phyloP scores from a whole-genome alignment of 2,888 invertebrate genomes.

The Acrobasis suavella region DNA sequence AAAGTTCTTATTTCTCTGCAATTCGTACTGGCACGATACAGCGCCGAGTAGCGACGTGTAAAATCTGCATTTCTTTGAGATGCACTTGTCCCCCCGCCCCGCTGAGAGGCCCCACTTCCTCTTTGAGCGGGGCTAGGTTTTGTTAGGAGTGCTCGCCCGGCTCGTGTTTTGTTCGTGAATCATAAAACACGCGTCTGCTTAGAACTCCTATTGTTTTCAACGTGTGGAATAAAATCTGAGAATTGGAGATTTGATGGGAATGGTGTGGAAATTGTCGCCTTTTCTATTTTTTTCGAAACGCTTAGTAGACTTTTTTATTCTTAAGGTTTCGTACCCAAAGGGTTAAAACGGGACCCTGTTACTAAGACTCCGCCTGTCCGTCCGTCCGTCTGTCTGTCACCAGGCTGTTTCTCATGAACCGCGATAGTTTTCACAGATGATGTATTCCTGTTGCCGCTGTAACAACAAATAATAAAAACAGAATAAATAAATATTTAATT shows the following conservation, averaged over 20 bases:
- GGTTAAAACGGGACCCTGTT: too few relatives aligned
- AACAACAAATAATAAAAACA: too few relatives aligned
- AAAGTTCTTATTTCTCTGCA: conserved; percentile 34
- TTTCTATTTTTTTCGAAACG: neutral
- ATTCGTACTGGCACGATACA: conserved; percentile 64
- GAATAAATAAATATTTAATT: too few relatives aligned
- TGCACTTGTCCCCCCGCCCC: conserved; percentile 70
- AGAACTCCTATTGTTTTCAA: conserved; percentile 25
- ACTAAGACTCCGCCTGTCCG: too few relatives aligned
- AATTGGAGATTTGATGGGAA: conserved; percentile 18
- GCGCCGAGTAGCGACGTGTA: conserved; percentile 80
- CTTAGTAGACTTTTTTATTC: too few relatives aligned
- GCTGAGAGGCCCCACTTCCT: conserved; percentile 79
- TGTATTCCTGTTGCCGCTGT: too few relatives aligned
- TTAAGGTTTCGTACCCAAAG: too few relatives aligned
- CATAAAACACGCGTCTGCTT: conserved; percentile 39
- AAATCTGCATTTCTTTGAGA: conserved; percentile 83
- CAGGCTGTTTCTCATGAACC: too few relatives aligned
- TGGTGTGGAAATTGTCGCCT: neutral
- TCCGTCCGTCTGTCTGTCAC: too few relatives aligned
- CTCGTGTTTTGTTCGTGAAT: conserved; percentile 30
- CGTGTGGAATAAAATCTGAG: conserved; percentile 22
- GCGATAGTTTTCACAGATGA: too few relatives aligned
- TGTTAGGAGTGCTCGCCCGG: conserved; percentile 53
- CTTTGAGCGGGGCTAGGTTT: conserved; percentile 74